These are phyloP conservation scores for Heteropelma amictum DNA, from an alignment of 2,888 invertebrate genomes.

Conservation along the genomic window DNA sequence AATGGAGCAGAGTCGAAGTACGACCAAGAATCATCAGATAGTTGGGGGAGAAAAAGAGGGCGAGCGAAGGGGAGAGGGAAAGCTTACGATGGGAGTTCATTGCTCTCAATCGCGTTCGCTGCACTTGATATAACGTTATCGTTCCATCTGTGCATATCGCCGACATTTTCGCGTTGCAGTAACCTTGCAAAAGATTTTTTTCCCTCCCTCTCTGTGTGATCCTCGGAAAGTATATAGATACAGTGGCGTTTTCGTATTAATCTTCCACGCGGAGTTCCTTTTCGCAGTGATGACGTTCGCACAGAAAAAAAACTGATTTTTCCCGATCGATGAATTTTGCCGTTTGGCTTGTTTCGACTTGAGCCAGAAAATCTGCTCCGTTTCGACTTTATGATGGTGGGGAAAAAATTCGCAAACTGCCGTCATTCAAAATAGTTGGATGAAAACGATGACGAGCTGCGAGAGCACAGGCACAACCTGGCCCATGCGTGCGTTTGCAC, in stretches of 20 bases:
- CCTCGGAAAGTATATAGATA: no score
- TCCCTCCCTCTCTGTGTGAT: background rate
- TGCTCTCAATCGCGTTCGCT: slow-evolving; percentile 57
- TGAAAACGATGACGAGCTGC: background rate
- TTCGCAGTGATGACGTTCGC: no score
- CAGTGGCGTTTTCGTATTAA: no score
- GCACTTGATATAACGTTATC: slow-evolving; percentile 46
- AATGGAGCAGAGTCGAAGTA: background rate
- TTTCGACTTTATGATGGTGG: no score
- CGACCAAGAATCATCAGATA: slow-evolving; percentile 28
- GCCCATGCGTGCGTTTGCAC: slow-evolving; percentile 34
- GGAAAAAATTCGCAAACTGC: no score
- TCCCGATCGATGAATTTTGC: no score
- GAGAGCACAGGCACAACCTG: slow-evolving; percentile 6
- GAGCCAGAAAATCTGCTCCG: no score
- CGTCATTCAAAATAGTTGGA: no score
- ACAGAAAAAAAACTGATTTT: no score
- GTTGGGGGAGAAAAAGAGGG: slow-evolving; percentile 15
- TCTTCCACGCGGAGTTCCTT: no score
- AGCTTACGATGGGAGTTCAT: slow-evolving; percentile 54
- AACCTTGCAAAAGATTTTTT: background rate
- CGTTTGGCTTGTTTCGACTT: no score
- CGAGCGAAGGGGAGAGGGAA: slow-evolving; percentile 23
- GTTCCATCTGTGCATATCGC: slow-evolving; percentile 8
- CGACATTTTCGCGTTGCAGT: slow-evolving; percentile 2